phyloP scores from a whole-genome alignment of 2,888 invertebrate genomes.

The Heteropelma amictum region DNA sequence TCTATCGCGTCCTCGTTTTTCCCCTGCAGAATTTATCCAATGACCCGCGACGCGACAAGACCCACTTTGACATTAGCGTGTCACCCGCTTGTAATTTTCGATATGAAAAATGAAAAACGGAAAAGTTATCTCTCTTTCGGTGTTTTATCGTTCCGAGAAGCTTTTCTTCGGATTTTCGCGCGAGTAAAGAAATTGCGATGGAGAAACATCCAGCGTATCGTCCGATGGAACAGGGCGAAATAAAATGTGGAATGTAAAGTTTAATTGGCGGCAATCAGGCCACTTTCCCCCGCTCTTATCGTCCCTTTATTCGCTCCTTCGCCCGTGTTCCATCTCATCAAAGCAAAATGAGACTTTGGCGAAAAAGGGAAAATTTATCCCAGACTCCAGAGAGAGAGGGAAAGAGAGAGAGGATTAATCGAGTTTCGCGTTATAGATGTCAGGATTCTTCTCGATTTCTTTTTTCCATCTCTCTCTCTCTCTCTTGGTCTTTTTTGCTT shows the following conservation, averaged over 20 bases:
- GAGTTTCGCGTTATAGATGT: not conserved
- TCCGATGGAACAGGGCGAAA: not conserved
- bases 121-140: too few relatives aligned
- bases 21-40: not conserved
- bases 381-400: too few relatives aligned
- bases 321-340: not conserved
- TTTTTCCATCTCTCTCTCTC: too few relatives aligned
- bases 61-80: too few relatives aligned
- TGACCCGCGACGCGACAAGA: not conserved
- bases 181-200: too few relatives aligned
- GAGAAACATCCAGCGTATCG: not conserved
- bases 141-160: too few relatives aligned
- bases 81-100: too few relatives aligned
- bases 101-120: too few relatives aligned
- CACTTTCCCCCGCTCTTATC: too few relatives aligned
- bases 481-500: not conserved
- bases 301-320: slow-evolving; percentile 1
- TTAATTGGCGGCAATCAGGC: slow-evolving; percentile 63
- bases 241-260: slow-evolving; percentile 57
- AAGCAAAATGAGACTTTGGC: not conserved
- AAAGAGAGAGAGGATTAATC: not conserved
- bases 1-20: not conserved
- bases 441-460: not conserved
- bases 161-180: too few relatives aligned
- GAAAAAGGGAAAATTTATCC: not conserved